Base-by-base conservation (phyloP, 2,888 invertebrate species). In the Omphaloscelis lunosa region DNA sequence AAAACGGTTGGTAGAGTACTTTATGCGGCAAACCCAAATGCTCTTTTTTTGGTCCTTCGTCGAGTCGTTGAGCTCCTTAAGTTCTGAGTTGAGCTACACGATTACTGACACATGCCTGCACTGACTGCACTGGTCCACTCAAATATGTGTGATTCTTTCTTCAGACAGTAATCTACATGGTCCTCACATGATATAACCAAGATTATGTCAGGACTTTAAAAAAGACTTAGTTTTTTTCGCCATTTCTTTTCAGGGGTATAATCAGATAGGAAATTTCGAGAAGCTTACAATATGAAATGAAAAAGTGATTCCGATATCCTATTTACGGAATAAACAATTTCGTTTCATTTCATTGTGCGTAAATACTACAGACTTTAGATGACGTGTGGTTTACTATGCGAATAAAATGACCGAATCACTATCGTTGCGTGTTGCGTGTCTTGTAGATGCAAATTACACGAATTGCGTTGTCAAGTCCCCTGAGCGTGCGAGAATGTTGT, bases 381-480 rank as follows among this genome's bases (percentile, higher is more conserved):
- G 51, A 82, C 51, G 69, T 65, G 45, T 66, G 58, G 45, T 70
- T 77, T 69, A 65, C 66, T 70, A 82, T 69, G 68, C 66, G 71
- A 67, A 67, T 75, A 66, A 62, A 74, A 74, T 72, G 75, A 59
- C 53, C 65, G 77, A 81, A 86, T 79, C 48, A 80, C 72, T 77
- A 77, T 23, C 45, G 61, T 78, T 79, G 85, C 79, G 80, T 88
- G 61, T 78, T 79, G 85, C 79, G 80, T 88, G 86, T 76, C 39
- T 84, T 82, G 83, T 84, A 59, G 66, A 86, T 83, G 86, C 77
- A 85, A 86, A 87, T 85, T 72, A 72, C 62, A 70, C 45, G 65
- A 79, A 72, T 75, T 70, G 72, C 72, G 79, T 72, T 77, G 71
- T 80, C 73, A 53, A 51, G 56, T 78, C 58, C 72, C 62, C 71